Percentiles rank a stretch among this genome's conserved stretches.
Evolutionary conservation across 1,140 invertebrate species (phyloP).

Genomic region (Venturia canescens): DNA sequence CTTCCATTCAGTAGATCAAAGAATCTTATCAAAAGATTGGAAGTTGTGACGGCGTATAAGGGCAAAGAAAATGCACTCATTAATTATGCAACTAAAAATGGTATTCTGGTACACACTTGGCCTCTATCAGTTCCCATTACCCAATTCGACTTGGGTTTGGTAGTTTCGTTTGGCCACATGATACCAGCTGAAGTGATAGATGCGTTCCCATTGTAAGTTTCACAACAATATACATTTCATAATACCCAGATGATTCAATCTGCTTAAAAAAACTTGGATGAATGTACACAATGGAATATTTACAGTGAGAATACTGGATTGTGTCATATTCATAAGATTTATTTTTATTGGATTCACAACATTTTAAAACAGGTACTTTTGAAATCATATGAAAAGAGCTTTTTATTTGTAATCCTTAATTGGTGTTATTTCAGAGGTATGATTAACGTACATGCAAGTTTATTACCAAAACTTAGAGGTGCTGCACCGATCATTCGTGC

Average conservation of each 20-base stretch:
- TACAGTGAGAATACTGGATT: too few relatives aligned
- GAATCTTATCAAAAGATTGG: slow-evolving; percentile 68
- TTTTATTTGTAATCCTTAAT: slow-evolving; percentile 31
- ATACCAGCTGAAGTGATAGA: slow-evolving; percentile 82
- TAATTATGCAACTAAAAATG: slow-evolving; percentile 76
- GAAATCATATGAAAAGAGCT: slow-evolving; percentile 23
- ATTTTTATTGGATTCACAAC: too few relatives aligned
- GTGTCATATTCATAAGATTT: too few relatives aligned
- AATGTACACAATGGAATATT: too few relatives aligned
- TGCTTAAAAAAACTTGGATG: too few relatives aligned
- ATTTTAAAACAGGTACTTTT: too few relatives aligned
- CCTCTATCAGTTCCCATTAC: slow-evolving; percentile 69
- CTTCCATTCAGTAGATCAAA: slow-evolving; percentile 55
- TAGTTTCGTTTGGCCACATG: slow-evolving; percentile 85
- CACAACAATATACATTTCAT: slow-evolving; percentile 42
- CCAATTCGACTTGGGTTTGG: slow-evolving; percentile 82
- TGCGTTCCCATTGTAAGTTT: slow-evolving; percentile 80
- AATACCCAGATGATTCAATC: neutral
- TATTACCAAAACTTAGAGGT: slow-evolving; percentile 95
- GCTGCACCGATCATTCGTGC: slow-evolving; percentile 91
- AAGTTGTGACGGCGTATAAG: slow-evolving; percentile 80
- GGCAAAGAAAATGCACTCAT: slow-evolving; percentile 77
- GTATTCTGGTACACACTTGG: slow-evolving; percentile 79
- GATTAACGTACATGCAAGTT: slow-evolving; percentile 93
- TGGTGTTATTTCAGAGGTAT: slow-evolving; percentile 85